A percentile compares a stretch with the other conserved stretches of the same genome.
phyloP scores from a whole-genome alignment of 2,888 invertebrate genomes.

The Eupithecia pulchellata region DNA sequence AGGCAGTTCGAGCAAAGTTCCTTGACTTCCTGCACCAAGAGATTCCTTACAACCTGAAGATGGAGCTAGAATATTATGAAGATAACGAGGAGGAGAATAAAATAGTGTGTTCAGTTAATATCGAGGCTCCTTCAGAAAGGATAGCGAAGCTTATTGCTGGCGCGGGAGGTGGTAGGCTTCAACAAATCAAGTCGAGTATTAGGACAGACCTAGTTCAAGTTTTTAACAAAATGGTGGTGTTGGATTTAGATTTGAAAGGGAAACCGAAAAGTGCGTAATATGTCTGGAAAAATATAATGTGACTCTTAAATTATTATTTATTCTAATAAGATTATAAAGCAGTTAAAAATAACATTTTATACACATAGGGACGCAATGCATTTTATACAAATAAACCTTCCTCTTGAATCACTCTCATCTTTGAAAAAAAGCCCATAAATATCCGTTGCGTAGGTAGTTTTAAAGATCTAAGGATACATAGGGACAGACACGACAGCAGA shows the following conservation, averaged over 20 bases:
- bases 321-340: too few species aligned
- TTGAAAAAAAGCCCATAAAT: too few species aligned
- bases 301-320: background rate
- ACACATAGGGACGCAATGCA: too few species aligned
- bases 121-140: slow-evolving; percentile 87
- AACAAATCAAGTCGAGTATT: slow-evolving; percentile 88
- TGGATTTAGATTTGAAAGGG: slow-evolving; percentile 66
- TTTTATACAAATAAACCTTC: too few species aligned
- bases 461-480: too few species aligned
- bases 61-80: slow-evolving; percentile 88
- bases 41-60: slow-evolving; percentile 92
- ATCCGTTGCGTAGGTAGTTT: too few species aligned
- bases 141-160: slow-evolving; percentile 89
- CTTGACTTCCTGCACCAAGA: slow-evolving; percentile 93
- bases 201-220: slow-evolving; percentile 87
- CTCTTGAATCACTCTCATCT: too few species aligned
- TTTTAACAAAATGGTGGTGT: slow-evolving; percentile 86
- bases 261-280: slow-evolving; percentile 30
- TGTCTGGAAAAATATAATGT: background rate
- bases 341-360: background rate
- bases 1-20: slow-evolving; percentile 92
- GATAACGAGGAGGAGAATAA: slow-evolving; percentile 79
- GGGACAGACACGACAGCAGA: too few species aligned
- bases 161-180: slow-evolving; percentile 88
- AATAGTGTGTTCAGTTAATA: slow-evolving; percentile 82